Conservation (phyloP, 92 coral and sea anemone species). For the Micromussa lordhowensis region DNA sequence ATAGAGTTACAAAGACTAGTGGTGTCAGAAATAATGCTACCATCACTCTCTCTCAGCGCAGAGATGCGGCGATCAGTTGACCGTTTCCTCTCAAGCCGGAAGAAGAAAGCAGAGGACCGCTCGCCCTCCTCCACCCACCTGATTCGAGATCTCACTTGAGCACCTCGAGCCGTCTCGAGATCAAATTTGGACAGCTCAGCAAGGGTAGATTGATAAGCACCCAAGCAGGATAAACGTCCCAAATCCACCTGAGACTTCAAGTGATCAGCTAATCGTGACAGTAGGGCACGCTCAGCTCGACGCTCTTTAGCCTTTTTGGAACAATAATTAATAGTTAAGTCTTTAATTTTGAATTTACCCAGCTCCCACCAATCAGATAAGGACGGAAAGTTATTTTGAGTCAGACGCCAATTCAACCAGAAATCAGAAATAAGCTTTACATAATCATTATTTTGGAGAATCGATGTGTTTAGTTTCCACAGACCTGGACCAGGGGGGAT, state of each 20-base stretch:
- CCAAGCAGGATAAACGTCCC: background rate
- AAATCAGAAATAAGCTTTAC: too few species aligned
- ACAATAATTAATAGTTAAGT: background rate
- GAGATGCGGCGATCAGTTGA: background rate
- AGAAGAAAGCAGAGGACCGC: background rate
- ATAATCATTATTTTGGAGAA: too few species aligned
- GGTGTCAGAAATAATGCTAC: too few species aligned
- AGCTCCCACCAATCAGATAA: too few species aligned
- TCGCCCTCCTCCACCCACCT: constrained; percentile 17
- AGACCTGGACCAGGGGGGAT: too few species aligned
- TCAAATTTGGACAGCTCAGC: background rate
- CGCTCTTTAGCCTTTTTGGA: background rate
- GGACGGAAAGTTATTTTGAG: too few species aligned
- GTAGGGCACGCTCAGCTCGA: background rate
- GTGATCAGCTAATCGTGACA: background rate
- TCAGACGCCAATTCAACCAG: too few species aligned
- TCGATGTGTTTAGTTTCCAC: too few species aligned
- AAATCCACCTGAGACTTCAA: background rate
- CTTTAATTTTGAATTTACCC: too few species aligned
- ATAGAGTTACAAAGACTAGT: too few species aligned
- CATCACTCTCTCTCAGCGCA: too few species aligned
- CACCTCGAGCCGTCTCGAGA: background rate
- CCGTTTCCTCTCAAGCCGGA: background rate
- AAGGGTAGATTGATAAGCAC: background rate
- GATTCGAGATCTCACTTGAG: background rate